Percentiles rank a stretch among this genome's conserved stretches.
Conservation (phyloP, 2,113 vertebrate species). For the Thunnus maccoyii region DNA sequence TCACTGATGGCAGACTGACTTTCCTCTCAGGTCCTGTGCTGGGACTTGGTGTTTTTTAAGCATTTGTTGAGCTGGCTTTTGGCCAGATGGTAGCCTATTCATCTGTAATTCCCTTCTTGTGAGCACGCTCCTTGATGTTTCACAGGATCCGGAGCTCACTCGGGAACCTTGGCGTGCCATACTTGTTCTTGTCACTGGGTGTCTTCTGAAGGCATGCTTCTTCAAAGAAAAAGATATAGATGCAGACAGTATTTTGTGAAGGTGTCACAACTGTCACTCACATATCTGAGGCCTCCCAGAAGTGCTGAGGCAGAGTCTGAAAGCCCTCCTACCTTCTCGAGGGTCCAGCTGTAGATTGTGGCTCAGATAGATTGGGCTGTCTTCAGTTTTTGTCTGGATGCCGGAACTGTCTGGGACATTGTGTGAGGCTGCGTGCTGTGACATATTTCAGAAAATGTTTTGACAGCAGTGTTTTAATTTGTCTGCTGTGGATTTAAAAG, state of each 20-base stretch:
- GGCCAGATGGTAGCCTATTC: slow-evolving; percentile 51
- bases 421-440: slow-evolving; percentile 14
- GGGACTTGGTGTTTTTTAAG: slow-evolving; percentile 48
- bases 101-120: slow-evolving; percentile 52
- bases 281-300: slow-evolving; percentile 35
- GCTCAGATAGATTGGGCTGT: slow-evolving; percentile 36
- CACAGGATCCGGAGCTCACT: slow-evolving; percentile 37
- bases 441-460: slow-evolving; percentile 38
- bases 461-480: slow-evolving; percentile 60
- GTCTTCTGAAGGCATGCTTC: slow-evolving; percentile 16
- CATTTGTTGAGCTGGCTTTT: slow-evolving; percentile 53
- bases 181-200: slow-evolving; percentile 33
- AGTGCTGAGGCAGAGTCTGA: slow-evolving; percentile 6
- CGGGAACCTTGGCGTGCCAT: slow-evolving; percentile 28
- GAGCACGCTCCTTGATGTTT: slow-evolving; percentile 54
- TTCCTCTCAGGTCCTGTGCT: slow-evolving; percentile 45
- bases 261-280: slow-evolving; percentile 55
- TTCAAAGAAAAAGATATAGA: slow-evolving; percentile 33
- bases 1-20: slow-evolving; percentile 47
- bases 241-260: slow-evolving; percentile 48
- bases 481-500: slow-evolving; percentile 31
- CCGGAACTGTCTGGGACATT: slow-evolving; percentile 44
- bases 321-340: slow-evolving; percentile 46
- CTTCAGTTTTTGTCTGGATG: slow-evolving; percentile 30
- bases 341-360: slow-evolving; percentile 37